These are phyloP conservation scores for Serranus cabrilla DNA, from an alignment of 2,797 vertebrate species.

Conservation along the genomic window DNA sequence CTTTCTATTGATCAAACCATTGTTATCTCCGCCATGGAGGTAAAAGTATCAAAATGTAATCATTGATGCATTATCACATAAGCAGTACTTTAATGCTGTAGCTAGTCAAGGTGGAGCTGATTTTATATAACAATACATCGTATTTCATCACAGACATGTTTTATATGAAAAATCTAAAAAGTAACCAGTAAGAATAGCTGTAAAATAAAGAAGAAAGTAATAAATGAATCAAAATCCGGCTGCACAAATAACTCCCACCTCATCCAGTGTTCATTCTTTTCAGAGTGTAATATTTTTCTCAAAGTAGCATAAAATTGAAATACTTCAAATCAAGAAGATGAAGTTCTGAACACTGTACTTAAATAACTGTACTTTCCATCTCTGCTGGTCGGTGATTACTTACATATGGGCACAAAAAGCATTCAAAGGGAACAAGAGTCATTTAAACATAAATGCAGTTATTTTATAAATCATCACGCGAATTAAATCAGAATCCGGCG, in stretches of 20 bases:
- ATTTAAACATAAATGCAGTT: not conserved
- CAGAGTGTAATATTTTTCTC: too few relatives aligned
- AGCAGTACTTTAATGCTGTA: too few relatives aligned
- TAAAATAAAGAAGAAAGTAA: not conserved
- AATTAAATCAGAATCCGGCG: conserved; percentile 8
- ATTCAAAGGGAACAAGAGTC: not conserved
- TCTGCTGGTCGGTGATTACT: not conserved
- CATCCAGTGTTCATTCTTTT: too few relatives aligned
- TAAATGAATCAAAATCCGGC: too few relatives aligned
- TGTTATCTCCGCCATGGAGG: too few relatives aligned
- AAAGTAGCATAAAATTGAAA: not conserved
- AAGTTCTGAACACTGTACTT: not conserved
- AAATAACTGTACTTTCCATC: not conserved
- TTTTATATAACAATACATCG: not conserved
- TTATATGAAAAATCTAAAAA: not conserved
- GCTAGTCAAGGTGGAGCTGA: not conserved
- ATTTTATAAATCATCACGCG: not conserved
- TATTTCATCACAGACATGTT: not conserved
- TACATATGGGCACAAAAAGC: not conserved
- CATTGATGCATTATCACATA: too few relatives aligned
- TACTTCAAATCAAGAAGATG: not conserved
- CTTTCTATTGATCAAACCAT: not conserved
- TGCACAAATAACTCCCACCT: too few relatives aligned
- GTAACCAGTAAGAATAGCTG: not conserved
- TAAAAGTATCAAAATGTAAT: too few relatives aligned